These are phyloP conservation scores for Oreocharis arfaki DNA, from an alignment of 2,113 vertebrate species.

Conservation along the genomic window DNA sequence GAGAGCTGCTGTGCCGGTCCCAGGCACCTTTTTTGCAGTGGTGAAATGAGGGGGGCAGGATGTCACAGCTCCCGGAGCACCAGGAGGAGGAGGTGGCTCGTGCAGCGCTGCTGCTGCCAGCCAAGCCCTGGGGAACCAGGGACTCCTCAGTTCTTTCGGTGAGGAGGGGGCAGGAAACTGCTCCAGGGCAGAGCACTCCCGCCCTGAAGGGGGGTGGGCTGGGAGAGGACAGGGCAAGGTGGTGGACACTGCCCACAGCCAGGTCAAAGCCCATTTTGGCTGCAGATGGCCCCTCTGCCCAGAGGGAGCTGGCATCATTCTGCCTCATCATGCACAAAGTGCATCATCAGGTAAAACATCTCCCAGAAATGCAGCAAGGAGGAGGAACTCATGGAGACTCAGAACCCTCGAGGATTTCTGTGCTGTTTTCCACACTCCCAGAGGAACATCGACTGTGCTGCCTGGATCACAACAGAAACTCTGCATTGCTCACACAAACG, in stretches of 20 bases:
- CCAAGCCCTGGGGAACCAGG: not conserved
- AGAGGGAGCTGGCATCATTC: not conserved
- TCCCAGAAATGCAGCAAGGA: not conserved
- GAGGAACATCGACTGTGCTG: not conserved
- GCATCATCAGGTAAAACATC: not conserved
- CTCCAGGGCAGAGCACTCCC: not conserved
- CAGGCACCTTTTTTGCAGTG: not conserved
- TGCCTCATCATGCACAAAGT: fast-evolving
- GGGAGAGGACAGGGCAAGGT: fast-evolving
- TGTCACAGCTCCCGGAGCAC: not conserved
- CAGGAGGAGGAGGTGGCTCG: not conserved
- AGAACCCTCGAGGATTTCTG: fast-evolving
- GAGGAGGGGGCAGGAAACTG: not conserved
- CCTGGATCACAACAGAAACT: not conserved
- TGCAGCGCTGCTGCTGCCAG: not conserved
- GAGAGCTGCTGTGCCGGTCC: not conserved
- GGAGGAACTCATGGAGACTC: not conserved
- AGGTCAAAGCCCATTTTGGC: not conserved
- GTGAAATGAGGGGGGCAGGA: not conserved
- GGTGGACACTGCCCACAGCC: not conserved
- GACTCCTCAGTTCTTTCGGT: not conserved
- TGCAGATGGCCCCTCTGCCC: not conserved
- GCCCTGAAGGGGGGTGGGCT: not conserved
- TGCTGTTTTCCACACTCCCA: not conserved
- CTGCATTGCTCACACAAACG: fast-evolving